Percentiles rank a stretch among this genome's conserved stretches.
Evolutionary conservation across 2,888 invertebrate genomes (phyloP).

Genomic region (Acrobasis suavella): DNA sequence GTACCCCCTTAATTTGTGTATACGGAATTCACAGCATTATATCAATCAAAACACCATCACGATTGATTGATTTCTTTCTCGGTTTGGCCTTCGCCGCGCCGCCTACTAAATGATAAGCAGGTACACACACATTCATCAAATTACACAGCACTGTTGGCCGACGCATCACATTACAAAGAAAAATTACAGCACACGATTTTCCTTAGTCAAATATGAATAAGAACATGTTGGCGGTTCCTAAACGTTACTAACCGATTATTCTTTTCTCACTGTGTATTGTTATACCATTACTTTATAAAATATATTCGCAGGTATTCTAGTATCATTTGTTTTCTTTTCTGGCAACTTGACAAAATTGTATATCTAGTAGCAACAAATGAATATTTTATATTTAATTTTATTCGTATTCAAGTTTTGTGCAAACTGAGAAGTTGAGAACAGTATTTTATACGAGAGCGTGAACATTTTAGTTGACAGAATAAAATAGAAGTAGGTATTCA

Average conservation of each 20-base stretch:
- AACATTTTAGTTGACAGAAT: not conserved
- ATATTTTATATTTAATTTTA: not conserved
- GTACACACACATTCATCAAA: not conserved
- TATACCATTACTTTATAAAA: too few species aligned
- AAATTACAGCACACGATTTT: not conserved
- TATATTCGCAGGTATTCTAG: too few species aligned
- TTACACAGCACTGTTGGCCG: not conserved
- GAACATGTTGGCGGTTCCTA: too few species aligned
- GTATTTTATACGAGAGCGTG: not conserved
- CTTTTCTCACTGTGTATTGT: too few species aligned
- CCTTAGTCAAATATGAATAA: too few species aligned
- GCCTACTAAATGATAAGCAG: not conserved
- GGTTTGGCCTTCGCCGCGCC: not conserved
- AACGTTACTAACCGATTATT: too few species aligned
- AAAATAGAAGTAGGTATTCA: not conserved
- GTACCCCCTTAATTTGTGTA: too few species aligned
- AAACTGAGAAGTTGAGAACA: not conserved
- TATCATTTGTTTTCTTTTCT: too few species aligned
- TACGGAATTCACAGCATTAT: too few species aligned
- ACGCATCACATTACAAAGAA: not conserved
- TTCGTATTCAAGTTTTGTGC: not conserved
- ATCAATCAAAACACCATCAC: not conserved
- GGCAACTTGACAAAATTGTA: too few species aligned
- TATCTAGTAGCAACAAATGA: not conserved
- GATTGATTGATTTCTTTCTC: slow-evolving; percentile 1